Evolutionary conservation across 2,888 invertebrate genomes (phyloP), one percentile per base, ranked within the genome.

Genomic region (Anarsia innoxiella): DNA sequence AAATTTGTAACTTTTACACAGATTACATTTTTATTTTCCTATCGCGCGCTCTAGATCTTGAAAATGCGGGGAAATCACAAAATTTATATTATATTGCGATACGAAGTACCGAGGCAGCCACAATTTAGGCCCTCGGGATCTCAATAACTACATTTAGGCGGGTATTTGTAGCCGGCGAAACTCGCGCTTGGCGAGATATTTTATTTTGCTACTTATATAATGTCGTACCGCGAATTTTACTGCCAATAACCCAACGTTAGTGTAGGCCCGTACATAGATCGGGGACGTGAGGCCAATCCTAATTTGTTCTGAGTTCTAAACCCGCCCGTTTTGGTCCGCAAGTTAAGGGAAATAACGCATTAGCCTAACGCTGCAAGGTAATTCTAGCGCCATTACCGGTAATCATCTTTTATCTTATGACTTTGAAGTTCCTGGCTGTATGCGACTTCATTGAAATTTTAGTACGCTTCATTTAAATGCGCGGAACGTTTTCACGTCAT

Each of bases 71-170:
- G 39, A 35, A 43, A 60, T 61, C 53, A 48, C 55, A 51, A 61
- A 59, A 65, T 61, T 59, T 62, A 61, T 67, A 64, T 66, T 61
- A 62, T 53, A 60, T 58, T 54, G 58, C 49, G n/a, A n/a, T n/a
- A n/a, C n/a, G 52, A 61, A 48, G 53, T 49, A 46, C 42, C 53
- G 56, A 51, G 42, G 56, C 52, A 46, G 45, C 58, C 62, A 53
- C 59, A 61, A 61, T 66, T 59, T 59, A 53, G 59, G 59, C 60
- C 47, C 52, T 42, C 11, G 59, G 64, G 59, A 53, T 55, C 48
- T 53, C 54, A 52, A 54, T 66, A 67, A 67, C 63, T 64, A 66
- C 59, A 62, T 66, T 66, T 59, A 51, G 52, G n/a, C n/a, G 47
- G 55, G 54, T 53, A 62, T 66, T 65, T 59, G 62, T 55, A 54